These are phyloP conservation scores for Chaetoderma sp. DNA, from an alignment of 2,888 invertebrate species.

Conservation along the genomic window DNA sequence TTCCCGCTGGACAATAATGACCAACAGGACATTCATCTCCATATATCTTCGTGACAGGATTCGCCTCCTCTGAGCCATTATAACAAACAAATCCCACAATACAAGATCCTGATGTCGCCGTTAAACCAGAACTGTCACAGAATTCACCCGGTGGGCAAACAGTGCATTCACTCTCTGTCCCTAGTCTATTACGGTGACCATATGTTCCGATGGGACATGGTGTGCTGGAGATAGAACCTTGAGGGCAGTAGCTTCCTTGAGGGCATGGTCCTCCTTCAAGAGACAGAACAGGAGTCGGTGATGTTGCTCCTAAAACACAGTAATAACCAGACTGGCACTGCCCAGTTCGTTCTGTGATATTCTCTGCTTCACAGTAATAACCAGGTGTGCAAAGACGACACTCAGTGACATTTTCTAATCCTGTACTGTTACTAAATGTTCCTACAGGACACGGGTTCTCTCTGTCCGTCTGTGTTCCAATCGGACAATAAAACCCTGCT, in stretches of 20 bases:
- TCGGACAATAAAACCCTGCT: constrained; percentile 64
- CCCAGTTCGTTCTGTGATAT: constrained; percentile 59
- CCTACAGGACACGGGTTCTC: constrained; percentile 63
- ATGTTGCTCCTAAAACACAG: constrained; percentile 53
- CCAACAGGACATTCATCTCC: constrained; percentile 65
- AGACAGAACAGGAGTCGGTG: constrained; percentile 45
- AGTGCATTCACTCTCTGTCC: constrained; percentile 58
- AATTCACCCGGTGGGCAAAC: constrained; percentile 63
- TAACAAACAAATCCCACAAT: constrained; percentile 61
- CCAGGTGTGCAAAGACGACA: constrained; percentile 61
- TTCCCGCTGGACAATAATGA: constrained; percentile 57
- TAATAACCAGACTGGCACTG: constrained; percentile 60
- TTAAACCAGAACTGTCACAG: constrained; percentile 56
- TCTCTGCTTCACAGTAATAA: constrained; percentile 60
- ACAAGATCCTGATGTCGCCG: constrained; percentile 56
- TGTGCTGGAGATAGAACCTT: constrained; percentile 46
- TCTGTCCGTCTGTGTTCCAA: constrained; percentile 55
- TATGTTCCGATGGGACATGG: constrained; percentile 65
- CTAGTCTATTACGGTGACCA: constrained; percentile 54
- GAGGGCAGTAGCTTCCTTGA: constrained; percentile 60
- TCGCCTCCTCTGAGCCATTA: constrained; percentile 59
- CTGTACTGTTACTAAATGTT: constrained; percentile 61
- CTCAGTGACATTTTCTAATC: constrained; percentile 50
- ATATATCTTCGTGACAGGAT: constrained; percentile 54
- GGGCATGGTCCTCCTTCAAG: constrained; percentile 54